Evolutionary conservation across 2,888 invertebrate genomes (phyloP).

Genomic region (Brenthis daphne): DNA sequence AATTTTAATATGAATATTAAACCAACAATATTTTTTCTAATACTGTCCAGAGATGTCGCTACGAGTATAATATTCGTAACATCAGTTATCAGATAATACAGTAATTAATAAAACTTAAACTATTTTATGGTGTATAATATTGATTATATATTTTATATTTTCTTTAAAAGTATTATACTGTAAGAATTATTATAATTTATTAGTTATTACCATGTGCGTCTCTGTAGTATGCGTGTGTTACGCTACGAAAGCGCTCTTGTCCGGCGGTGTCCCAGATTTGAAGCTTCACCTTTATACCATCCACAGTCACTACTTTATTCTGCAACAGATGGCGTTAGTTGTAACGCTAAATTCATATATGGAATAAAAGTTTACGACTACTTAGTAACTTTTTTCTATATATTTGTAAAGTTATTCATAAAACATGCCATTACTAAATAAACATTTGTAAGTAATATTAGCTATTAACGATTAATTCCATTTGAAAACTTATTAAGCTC

Average conservation of each 20-base stretch:
- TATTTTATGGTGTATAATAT: no score
- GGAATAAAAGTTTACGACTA: no score
- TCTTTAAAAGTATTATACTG: not conserved
- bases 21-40: not conserved
- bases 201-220: conserved; percentile 91
- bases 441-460: not conserved
- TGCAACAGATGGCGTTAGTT: conserved; percentile 79
- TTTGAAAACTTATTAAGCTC: not conserved
- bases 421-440: conserved; percentile 33
- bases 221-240: conserved; percentile 96
- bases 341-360: conserved; percentile 41
- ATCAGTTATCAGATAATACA: not conserved
- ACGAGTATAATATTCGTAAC: conserved; percentile 1
- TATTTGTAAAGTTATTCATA: not conserved
- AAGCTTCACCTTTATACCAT: conserved; percentile 93
- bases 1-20: not conserved
- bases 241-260: conserved; percentile 96
- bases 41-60: conserved; percentile 22
- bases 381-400: no score
- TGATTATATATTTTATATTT: not conserved
- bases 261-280: conserved; percentile 99
- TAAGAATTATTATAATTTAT: not conserved
- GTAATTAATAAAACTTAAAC: no score
- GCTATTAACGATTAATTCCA: not conserved
- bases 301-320: conserved; percentile 93